phyloP scores from a whole-genome alignment of 2,888 invertebrate genomes.

The Spilosoma lubricipeda region DNA sequence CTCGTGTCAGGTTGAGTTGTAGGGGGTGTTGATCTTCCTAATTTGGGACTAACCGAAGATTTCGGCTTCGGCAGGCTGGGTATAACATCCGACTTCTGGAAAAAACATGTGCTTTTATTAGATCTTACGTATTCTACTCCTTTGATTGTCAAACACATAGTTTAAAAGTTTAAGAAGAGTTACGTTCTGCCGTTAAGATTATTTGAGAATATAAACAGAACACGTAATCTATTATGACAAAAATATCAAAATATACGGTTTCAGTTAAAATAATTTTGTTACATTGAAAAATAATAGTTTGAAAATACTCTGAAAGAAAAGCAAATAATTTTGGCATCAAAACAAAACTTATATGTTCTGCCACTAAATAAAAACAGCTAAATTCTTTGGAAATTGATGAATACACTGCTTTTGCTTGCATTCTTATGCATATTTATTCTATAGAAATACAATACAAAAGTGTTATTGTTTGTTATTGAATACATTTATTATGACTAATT shows the following conservation, averaged over 20 bases:
- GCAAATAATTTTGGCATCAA: too few relatives aligned
- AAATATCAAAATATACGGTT: not conserved
- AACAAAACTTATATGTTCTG: too few relatives aligned
- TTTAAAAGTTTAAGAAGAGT: not conserved
- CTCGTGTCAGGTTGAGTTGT: constrained; percentile 73
- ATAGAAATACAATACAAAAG: too few relatives aligned
- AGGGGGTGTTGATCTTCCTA: constrained; percentile 81
- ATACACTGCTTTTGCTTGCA: not conserved
- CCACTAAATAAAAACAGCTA: not conserved
- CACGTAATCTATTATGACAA: not conserved
- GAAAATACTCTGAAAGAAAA: too few relatives aligned
- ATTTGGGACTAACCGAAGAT: constrained; percentile 85
- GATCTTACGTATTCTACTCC: not conserved
- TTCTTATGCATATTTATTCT: not conserved
- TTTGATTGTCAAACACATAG: not conserved
- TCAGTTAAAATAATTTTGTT: too few relatives aligned
- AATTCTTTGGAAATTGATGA: not conserved
- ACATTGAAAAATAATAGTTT: too few relatives aligned
- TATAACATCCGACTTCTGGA: constrained; percentile 84
- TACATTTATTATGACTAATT: too few relatives aligned
- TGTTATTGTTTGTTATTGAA: not conserved
- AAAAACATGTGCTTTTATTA: constrained; percentile 20
- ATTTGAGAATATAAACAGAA: not conserved
- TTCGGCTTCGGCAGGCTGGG: constrained; percentile 84
- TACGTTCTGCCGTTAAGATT: not conserved